Conservation (phyloP, 2,888 invertebrate species). For the Cynaeus angustus region DNA sequence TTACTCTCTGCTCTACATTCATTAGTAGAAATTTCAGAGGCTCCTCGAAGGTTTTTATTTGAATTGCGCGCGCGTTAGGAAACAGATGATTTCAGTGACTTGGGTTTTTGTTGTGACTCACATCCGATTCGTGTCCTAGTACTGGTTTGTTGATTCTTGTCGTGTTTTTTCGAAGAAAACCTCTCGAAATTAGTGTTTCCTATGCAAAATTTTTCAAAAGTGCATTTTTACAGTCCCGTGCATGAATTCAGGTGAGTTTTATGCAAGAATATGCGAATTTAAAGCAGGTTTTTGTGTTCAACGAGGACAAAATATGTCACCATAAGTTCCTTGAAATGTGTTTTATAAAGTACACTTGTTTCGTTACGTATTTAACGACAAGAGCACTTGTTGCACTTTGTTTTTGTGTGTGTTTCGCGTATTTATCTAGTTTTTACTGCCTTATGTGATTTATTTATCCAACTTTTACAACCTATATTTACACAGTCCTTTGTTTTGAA, state of each 20-base stretch:
- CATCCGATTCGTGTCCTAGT: constrained; percentile 47
- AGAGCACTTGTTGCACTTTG: not conserved
- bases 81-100: constrained; percentile 49
- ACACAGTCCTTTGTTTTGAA: constrained; percentile 40
- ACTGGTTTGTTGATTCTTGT: constrained; percentile 38
- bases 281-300: not conserved
- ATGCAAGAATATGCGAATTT: not conserved
- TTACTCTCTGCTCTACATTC: too few species aligned
- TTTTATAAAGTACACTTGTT: constrained; percentile 12
- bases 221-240: constrained; percentile 9
- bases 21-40: too few species aligned
- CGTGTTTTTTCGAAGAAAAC: constrained; percentile 44
- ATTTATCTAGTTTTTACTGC: constrained; percentile 2
- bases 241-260: constrained; percentile 33
- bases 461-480: constrained; percentile 17
- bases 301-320: constrained; percentile 38
- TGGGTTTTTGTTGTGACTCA: constrained; percentile 50
- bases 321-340: constrained; percentile 41
- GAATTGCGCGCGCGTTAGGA: constrained; percentile 39
- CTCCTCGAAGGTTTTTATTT: not conserved
- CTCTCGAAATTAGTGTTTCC: constrained; percentile 53
- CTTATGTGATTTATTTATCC: not conserved
- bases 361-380: not conserved
- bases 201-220: constrained; percentile 48
- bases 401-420: not conserved